Conservation (phyloP, 1,140 invertebrate genomes). For the Drosophila kurseongensis region DNA sequence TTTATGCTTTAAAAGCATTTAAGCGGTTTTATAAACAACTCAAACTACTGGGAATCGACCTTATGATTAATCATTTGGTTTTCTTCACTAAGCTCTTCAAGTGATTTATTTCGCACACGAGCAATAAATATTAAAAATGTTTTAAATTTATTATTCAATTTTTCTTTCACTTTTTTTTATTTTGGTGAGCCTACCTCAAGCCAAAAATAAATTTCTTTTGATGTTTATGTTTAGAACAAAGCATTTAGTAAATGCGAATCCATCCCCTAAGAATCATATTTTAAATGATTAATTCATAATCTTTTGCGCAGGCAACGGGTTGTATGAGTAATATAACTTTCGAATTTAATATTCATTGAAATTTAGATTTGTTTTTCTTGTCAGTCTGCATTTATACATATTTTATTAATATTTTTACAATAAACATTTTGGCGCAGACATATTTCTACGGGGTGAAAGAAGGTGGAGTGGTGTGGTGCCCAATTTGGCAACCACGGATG, state of each 20-base stretch:
- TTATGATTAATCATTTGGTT: slow-evolving; percentile 41
- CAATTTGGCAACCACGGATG: slow-evolving; percentile 60
- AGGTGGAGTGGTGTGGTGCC: slow-evolving; percentile 18
- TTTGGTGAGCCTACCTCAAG: slow-evolving; percentile 29
- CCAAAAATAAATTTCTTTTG: slow-evolving; percentile 22
- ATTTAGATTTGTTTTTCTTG: not conserved
- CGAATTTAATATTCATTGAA: slow-evolving; percentile 7
- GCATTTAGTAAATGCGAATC: not conserved
- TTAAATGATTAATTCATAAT: slow-evolving; percentile 28
- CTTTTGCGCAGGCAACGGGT: not conserved
- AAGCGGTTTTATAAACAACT: slow-evolving; percentile 27
- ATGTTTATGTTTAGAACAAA: slow-evolving; percentile 41
- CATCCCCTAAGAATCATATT: slow-evolving; percentile 6
- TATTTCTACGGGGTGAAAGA: slow-evolving; percentile 25
- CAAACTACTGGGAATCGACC: slow-evolving; percentile 9
- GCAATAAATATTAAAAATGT: slow-evolving; percentile 47
- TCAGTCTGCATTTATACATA: slow-evolving; percentile 27
- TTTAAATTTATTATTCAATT: slow-evolving; percentile 17
- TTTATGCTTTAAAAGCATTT: slow-evolving; percentile 22
- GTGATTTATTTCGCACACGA: slow-evolving; percentile 38
- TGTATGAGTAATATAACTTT: slow-evolving; percentile 21
- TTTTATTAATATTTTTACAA: slow-evolving; percentile 64
- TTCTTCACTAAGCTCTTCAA: slow-evolving; percentile 14
- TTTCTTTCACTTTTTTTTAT: not conserved
- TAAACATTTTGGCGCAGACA: slow-evolving; percentile 71